A percentile compares a stretch with the other conserved stretches of the same genome.
Conservation (phyloP, 2,113 vertebrate genomes). For the Laticauda laticaudata region DNA sequence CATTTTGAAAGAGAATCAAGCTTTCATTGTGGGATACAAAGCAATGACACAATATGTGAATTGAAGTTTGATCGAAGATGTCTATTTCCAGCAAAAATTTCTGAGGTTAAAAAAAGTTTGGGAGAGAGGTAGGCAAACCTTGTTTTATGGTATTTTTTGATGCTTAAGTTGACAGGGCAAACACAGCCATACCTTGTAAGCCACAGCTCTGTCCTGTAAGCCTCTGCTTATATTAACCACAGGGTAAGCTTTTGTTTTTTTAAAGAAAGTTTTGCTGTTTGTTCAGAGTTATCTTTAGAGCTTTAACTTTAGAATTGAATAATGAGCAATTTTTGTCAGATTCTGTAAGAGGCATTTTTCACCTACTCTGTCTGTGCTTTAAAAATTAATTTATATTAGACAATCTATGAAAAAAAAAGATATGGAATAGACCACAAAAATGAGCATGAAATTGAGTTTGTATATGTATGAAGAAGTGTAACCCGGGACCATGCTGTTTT, state of each 20-base stretch:
- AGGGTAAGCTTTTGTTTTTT: slow-evolving; percentile 15
- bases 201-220: slow-evolving; percentile 5
- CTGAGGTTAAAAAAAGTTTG: slow-evolving; percentile 35
- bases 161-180: not conserved
- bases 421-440: no score
- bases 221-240: not conserved
- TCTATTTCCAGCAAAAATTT: slow-evolving; percentile 44
- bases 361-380: not conserved
- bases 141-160: slow-evolving; percentile 20
- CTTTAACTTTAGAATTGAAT: slow-evolving; percentile 40
- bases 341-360: slow-evolving; percentile 20
- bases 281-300: slow-evolving; percentile 16
- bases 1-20: slow-evolving; percentile 52
- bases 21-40: slow-evolving; percentile 41
- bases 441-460: no score
- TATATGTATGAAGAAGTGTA: no score
- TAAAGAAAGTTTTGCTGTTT: slow-evolving; percentile 2
- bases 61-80: slow-evolving; percentile 40
- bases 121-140: slow-evolving; percentile 20
- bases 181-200: slow-evolving; percentile 9
- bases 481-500: no score
- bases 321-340: slow-evolving; percentile 32
- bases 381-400: slow-evolving; percentile 13
- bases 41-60: slow-evolving; percentile 47
- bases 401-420: slow-evolving; percentile 7